A percentile compares a stretch with the other conserved stretches of the same genome.
phyloP scores from a whole-genome alignment of 2,113 vertebrate genomes.

The Dunckerocampus dactyliophorus region DNA sequence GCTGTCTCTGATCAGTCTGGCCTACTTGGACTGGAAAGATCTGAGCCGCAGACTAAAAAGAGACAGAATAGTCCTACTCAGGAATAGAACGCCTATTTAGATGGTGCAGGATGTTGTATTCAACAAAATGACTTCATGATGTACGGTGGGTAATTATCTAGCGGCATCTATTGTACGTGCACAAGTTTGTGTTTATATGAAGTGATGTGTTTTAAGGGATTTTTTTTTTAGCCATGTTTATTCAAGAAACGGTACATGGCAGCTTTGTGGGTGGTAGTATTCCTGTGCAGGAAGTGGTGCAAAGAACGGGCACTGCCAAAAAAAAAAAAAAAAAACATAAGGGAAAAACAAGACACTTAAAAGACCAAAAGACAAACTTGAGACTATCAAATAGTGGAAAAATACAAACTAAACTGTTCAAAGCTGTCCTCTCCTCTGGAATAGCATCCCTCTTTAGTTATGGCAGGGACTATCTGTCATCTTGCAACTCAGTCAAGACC shows the following conservation, averaged over 20 bases:
- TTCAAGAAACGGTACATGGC: slow-evolving; percentile 35
- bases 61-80: slow-evolving; percentile 3
- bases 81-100: slow-evolving; percentile 4
- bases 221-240: slow-evolving; percentile 29
- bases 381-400: slow-evolving; percentile 14
- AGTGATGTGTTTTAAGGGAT: slow-evolving; percentile 9
- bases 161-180: slow-evolving; percentile 1
- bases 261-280: slow-evolving; percentile 48
- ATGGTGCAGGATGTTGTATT: slow-evolving; percentile 14
- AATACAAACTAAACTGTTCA: slow-evolving; percentile 18
- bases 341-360: slow-evolving; percentile 17
- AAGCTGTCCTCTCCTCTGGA: slow-evolving; percentile 20
- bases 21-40: slow-evolving; percentile 52
- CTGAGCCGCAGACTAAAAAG: slow-evolving; percentile 38
- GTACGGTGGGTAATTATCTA: neutral
- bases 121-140: slow-evolving; percentile 8
- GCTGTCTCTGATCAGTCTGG: slow-evolving; percentile 71
- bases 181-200: slow-evolving; percentile 10
- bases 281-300: slow-evolving; percentile 21
- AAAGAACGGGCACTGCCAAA: slow-evolving; percentile 1
- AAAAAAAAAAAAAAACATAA: slow-evolving; percentile 25
- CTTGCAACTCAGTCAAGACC: slow-evolving; percentile 30
- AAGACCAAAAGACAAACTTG: slow-evolving; percentile 13
- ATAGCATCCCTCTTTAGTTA: slow-evolving; percentile 23
- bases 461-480: slow-evolving; percentile 29